These are phyloP conservation scores for Pseudomugil tenellus DNA, from an alignment of 2,797 vertebrate species.

Conservation along the genomic window DNA sequence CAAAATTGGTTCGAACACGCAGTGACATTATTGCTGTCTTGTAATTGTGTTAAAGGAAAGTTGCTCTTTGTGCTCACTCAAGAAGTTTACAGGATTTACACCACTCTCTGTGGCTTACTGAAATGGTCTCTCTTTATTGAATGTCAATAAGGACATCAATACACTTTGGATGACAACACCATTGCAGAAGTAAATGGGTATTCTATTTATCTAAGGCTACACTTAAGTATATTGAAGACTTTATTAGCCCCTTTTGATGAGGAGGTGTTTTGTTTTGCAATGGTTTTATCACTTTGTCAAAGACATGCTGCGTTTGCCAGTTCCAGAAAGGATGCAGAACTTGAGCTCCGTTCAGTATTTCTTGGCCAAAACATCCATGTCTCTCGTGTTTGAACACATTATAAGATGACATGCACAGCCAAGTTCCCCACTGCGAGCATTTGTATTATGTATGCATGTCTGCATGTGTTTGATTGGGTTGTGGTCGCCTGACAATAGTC, in stretches of 20 bases:
- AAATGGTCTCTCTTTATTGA: slow-evolving; percentile 79
- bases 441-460: slow-evolving; percentile 57
- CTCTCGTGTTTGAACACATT: slow-evolving; percentile 33
- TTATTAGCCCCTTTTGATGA: slow-evolving; percentile 78
- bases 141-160: slow-evolving; percentile 77
- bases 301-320: slow-evolving; percentile 64
- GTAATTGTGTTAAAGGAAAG: slow-evolving; percentile 75
- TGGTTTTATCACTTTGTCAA: slow-evolving; percentile 70
- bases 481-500: slow-evolving; percentile 56
- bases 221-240: slow-evolving; percentile 82
- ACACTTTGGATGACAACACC: slow-evolving; percentile 74
- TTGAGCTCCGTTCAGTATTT: slow-evolving; percentile 51
- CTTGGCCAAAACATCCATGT: slow-evolving; percentile 44
- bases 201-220: slow-evolving; percentile 78
- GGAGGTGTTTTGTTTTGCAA: slow-evolving; percentile 79
- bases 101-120: slow-evolving; percentile 62
- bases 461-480: slow-evolving; percentile 51
- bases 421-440: slow-evolving; percentile 59
- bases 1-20: slow-evolving; percentile 74
- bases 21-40: slow-evolving; percentile 76
- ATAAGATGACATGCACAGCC: slow-evolving; percentile 54
- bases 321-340: slow-evolving; percentile 56
- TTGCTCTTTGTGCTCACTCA: slow-evolving; percentile 56
- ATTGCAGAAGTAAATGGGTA: slow-evolving; percentile 65
- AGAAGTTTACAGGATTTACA: slow-evolving; percentile 70